These are phyloP conservation scores for Phyllotreta cruciferae DNA, from an alignment of 2,888 invertebrate genomes.

Conservation along the genomic window DNA sequence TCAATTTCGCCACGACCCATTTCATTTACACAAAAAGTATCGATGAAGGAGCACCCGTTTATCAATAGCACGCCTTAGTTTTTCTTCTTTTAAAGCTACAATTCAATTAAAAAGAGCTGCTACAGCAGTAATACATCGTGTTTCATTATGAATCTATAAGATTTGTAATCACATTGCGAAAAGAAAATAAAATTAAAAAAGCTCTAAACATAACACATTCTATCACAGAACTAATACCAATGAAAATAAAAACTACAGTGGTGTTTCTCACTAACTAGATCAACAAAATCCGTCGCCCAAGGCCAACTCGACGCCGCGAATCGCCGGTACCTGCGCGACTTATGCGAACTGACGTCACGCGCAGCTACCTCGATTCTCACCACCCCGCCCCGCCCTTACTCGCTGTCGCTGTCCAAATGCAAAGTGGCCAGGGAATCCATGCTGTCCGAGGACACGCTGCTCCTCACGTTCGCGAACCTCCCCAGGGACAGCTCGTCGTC, in stretches of 20 bases:
- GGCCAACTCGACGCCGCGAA: too few relatives aligned
- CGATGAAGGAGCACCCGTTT: background rate
- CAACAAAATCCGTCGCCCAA: too few relatives aligned
- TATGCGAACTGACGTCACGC: too few relatives aligned
- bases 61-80: slow-evolving; percentile 9
- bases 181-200: slow-evolving; percentile 38
- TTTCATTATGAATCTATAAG: slow-evolving; percentile 32
- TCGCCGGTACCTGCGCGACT: too few relatives aligned
- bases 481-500: slow-evolving; percentile 47
- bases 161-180: slow-evolving; percentile 36
- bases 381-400: too few relatives aligned
- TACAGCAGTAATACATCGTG: slow-evolving; percentile 33
- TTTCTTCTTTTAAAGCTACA: slow-evolving; percentile 16
- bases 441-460: slow-evolving; percentile 52
- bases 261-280: slow-evolving; percentile 24
- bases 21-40: too few relatives aligned
- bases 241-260: slow-evolving; percentile 31
- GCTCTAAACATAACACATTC: slow-evolving; percentile 39
- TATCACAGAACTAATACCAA: slow-evolving; percentile 41
- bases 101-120: slow-evolving; percentile 29
- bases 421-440: slow-evolving; percentile 49
- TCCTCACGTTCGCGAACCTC: slow-evolving; percentile 50
- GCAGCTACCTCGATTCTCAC: too few relatives aligned
- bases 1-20: too few relatives aligned
- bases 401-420: slow-evolving; percentile 49